Conservation (phyloP, 2,888 invertebrate species). For the Cenopis cana region DNA sequence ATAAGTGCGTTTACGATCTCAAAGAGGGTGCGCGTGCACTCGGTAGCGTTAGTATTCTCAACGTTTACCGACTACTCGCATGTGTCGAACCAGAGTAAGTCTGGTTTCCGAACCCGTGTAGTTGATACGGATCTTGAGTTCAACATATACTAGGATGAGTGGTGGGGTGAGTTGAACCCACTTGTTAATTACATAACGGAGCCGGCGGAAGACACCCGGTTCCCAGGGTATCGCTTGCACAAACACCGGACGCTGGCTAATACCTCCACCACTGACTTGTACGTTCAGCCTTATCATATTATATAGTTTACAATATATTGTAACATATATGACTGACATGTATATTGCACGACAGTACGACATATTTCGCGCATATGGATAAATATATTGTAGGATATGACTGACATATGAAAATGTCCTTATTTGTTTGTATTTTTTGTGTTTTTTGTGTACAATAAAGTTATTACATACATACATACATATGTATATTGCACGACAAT, state of each 20-base stretch:
- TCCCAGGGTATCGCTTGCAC: constrained; percentile 83
- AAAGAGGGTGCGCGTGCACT: constrained; percentile 54
- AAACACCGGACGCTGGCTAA: constrained; percentile 74
- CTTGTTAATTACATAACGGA: constrained; percentile 39
- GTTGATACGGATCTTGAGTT: not conserved
- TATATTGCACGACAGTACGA: too few species aligned
- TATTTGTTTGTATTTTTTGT: too few species aligned
- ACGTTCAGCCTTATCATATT: constrained; percentile 42
- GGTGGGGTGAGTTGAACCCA: not conserved
- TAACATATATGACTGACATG: not conserved
- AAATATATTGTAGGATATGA: too few species aligned
- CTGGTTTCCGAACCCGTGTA: not conserved
- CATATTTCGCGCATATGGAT: too few species aligned
- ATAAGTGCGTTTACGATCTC: constrained; percentile 49
- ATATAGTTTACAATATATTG: constrained; percentile 19
- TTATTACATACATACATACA: too few species aligned
- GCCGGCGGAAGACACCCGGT: constrained; percentile 73
- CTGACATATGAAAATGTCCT: too few species aligned
- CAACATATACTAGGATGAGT: not conserved
- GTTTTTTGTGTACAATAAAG: too few species aligned
- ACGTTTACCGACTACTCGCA: not conserved
- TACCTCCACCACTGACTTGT: constrained; percentile 50
- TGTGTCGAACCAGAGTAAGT: not conserved
- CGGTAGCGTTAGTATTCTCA: not conserved
- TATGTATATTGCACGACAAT: too few species aligned